Percentiles rank a stretch among this genome's conserved stretches.
phyloP scores from a whole-genome alignment of 1,140 invertebrate species.

The Scaptodrosophila lebanonensis region DNA sequence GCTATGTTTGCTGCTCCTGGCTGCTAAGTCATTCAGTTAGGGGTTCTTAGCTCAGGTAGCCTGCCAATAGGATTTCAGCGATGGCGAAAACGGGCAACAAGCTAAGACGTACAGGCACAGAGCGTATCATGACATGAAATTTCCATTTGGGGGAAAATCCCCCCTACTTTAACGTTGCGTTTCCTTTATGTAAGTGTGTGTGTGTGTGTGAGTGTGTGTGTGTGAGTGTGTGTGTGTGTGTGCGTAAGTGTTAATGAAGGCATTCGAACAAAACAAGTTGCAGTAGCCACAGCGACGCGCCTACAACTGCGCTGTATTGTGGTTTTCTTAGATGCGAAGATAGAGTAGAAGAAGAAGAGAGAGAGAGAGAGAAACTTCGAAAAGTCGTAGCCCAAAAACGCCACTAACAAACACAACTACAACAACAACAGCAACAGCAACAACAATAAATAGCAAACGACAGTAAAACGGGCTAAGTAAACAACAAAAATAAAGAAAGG shows the following conservation, averaged over 20 bases:
- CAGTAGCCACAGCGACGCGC: no score
- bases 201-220: constrained; percentile 19
- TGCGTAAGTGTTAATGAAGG: constrained; percentile 56
- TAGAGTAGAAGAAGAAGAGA: constrained; percentile 4
- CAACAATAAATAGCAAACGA: no score
- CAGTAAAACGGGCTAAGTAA: constrained; percentile 63
- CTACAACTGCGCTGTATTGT: no score
- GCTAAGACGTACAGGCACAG: no score
- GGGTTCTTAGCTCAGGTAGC: no score
- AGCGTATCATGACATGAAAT: constrained; percentile 34
- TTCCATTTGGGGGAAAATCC: constrained; percentile 38
- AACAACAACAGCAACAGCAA: constrained; percentile 25
- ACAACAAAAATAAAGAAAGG: constrained; percentile 57
- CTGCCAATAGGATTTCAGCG: no score
- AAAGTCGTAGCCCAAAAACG: constrained; percentile 51
- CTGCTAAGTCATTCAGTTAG: no score
- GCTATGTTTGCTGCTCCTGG: no score
- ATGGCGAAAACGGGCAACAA: no score
- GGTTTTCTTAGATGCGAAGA: constrained; percentile 23
- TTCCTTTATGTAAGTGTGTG: neutral
- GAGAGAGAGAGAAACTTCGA: constrained; percentile 41
- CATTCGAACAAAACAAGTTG: constrained; percentile 53
- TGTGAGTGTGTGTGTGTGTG: neutral
- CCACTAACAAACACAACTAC: constrained; percentile 20
- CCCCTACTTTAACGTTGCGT: neutral